Percentiles rank a stretch among this genome's conserved stretches.
phyloP scores from a whole-genome alignment of 2,113 vertebrate genomes.

The Mustelus asterias region DNA sequence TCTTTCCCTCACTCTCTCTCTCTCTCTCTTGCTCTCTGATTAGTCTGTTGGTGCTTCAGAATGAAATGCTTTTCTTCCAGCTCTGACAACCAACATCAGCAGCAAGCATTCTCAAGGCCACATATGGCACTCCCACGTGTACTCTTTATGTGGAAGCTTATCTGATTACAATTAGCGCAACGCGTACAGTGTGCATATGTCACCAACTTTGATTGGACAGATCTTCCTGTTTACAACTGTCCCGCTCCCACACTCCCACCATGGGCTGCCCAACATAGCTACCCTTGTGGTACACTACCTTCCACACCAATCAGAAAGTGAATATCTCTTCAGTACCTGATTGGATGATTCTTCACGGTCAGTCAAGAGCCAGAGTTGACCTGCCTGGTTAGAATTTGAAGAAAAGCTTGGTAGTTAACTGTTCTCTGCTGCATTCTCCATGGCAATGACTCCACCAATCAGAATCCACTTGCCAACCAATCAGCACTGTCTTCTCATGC shows the following conservation, averaged over 20 bases:
- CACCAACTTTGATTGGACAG: background rate
- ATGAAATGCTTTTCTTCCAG: background rate
- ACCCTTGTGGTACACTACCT: background rate
- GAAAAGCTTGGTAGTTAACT: no score
- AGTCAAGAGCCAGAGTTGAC: background rate
- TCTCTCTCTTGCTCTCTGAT: background rate
- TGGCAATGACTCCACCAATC: no score
- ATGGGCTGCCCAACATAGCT: background rate
- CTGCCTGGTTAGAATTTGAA: no score
- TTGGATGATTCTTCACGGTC: background rate
- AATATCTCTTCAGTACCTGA: background rate
- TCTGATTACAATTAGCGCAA: background rate
- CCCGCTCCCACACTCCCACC: background rate
- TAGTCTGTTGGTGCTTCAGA: background rate
- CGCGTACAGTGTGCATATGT: background rate
- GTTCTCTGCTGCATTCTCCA: no score
- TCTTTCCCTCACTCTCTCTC: background rate
- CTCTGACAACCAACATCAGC: background rate
- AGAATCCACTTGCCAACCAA: no score
- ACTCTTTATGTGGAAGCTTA: background rate
- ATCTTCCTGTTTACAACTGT: background rate
- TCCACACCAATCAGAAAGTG: background rate
- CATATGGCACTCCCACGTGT: background rate
- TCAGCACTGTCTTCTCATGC: no score
- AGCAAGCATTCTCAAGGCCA: background rate